Evolutionary conservation across 1,140 invertebrate genomes (phyloP).

Genomic region (Trichonephila inaurata): DNA sequence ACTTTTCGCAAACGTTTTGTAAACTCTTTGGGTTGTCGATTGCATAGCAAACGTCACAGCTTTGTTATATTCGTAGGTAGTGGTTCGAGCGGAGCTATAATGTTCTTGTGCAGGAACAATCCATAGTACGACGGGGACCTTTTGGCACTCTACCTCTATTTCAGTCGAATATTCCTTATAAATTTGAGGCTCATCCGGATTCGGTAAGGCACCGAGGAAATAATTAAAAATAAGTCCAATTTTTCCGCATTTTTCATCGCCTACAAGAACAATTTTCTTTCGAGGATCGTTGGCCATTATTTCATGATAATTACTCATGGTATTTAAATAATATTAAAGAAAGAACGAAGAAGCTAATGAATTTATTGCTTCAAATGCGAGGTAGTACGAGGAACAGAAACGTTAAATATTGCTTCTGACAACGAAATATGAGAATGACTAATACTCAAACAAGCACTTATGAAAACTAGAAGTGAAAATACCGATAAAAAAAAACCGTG

Average conservation of each 20-base stretch:
- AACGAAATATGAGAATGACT: no score
- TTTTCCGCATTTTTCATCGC: conserved; percentile 67
- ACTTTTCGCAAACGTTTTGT: neutral
- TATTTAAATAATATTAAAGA: no score
- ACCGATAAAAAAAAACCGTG: no score
- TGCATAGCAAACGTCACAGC: conserved; percentile 45
- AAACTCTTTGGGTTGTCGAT: conserved; percentile 39
- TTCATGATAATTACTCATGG: neutral
- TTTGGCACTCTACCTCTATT: neutral
- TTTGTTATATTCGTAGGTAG: conserved; percentile 15
- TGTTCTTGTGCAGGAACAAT: conserved; percentile 14
- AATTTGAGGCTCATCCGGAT: conserved; percentile 16
- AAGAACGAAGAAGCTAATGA: no score
- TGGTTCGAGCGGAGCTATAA: conserved; percentile 7
- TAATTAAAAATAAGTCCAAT: conserved; percentile 44
- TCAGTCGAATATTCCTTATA: conserved; percentile 51
- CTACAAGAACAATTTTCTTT: conserved; percentile 59
- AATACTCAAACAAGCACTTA: no score
- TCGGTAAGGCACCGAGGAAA: neutral
- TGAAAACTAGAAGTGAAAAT: no score
- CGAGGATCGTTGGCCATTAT: neutral
- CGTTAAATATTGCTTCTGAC: no score
- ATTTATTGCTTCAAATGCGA: no score
- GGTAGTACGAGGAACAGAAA: no score
- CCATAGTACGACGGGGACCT: conserved; percentile 22